Base-by-base conservation (phyloP, 30 jellyfish, hydroid and myxozoan genomes). In the Aurelia aurita complex sp. Pacific region DNA sequence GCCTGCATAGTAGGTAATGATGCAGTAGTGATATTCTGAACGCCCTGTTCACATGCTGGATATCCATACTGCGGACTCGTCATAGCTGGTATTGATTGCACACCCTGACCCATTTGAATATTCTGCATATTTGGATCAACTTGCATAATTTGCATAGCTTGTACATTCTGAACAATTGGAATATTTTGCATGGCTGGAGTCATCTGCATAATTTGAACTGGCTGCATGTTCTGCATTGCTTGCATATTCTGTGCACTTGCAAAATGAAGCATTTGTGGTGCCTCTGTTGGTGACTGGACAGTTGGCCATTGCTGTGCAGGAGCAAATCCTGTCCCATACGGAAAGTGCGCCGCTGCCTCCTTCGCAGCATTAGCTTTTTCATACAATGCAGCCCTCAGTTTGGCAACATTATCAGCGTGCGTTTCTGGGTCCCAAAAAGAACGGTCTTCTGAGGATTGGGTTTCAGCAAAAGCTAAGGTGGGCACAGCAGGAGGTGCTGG, bases 331-430 rank as follows among this genome's bases (percentile, higher is more conserved):
- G 14, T 9, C 57, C 57, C 14, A 9, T 46, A 46, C 14, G 57
- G 14, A 46, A 7, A 46, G 14, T 46, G 57, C 57, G 57, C 57
- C 6, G 15, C 57, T 46, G 57, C 57, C 57, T 46, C 57, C 2
- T 7, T 70, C 40, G 64, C 19, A 33, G 62, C 63, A 33, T 36
- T 70, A n/a, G 35, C 64, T 13, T n/a, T 70, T 36, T 46, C 64
- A 57, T 70, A 70, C 34, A 70, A 70, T 46, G 80, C 80, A 70
- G 80, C 80, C 62, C 80, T 54, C 67, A 70, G 8, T 36, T 19
- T 32, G n/a, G 59, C 16, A 16, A 33, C 80, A 19, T 42, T 70
- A 11, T 70, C 64, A 2, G 19, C 80, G 38, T 36, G 36, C 36
- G 36, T 61, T 61, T n/a, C 32, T 61, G 32, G 70, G 32, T 61